Evolutionary conservation across 1,140 invertebrate genomes (phyloP), one percentile per base, ranked within the genome.

Genomic region (Lordiphosa clarofinis): DNA sequence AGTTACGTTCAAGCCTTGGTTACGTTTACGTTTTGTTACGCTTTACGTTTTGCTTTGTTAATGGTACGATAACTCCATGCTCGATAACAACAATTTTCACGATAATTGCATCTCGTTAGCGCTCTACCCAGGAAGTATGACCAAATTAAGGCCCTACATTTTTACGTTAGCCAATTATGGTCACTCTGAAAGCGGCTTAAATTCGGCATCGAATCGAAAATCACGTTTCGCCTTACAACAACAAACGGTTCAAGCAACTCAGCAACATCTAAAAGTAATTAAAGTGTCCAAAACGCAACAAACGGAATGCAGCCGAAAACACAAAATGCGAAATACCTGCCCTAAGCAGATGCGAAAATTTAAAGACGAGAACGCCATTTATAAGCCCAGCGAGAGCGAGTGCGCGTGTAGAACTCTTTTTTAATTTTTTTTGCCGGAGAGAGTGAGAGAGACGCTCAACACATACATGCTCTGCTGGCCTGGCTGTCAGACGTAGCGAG

Each of bases 331-430:
- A 72, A 55, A 62, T 63, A 64, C 48, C 54, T 58, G 56, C 50
- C 44, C 31, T 56, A 69, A 75, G 71, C 75, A 54, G 58, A 76
- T 81, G 76, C 76, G 73, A 81, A 81, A 81, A 82, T 66, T 72
- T 76, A 72, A 53, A 81, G 76, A n/a, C 76, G 76, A 81, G 76
- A 81, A 76, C 76, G 76, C 66, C 66, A 69, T 69, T 68, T 69
- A 61, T 65, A 68, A 69, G 65, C 65, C 64, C 38, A 15, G 15
- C 15, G 15, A 15, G 56, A 70, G 57, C 66, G 66, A 69, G 66
- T 69, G 66, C 66, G 66, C 65, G 65, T 55, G 61, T 44, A 66
- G 62, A 66, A 57, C 43, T 31, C 39, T 46, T 10, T 47, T 31
- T 31, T 1, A 31, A 1, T 31, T 31, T 31, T 28, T 31, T 31